Percentiles rank a stretch among this genome's conserved stretches.
These are phyloP conservation scores for Acyrthosiphon pisum DNA, from an alignment of 1,140 invertebrate genomes.

Conservation along the genomic window DNA sequence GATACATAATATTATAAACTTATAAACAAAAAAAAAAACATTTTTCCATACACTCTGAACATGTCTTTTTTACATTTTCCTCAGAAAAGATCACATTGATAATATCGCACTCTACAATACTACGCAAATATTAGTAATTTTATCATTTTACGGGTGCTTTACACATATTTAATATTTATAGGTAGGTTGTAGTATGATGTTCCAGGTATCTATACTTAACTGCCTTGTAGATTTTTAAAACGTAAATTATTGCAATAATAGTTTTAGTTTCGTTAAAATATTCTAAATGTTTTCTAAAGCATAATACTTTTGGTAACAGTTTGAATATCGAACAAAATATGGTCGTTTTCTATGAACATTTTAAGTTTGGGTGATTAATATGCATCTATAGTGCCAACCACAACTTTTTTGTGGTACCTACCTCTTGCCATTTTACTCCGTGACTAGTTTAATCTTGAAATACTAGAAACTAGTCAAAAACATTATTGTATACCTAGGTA, in stretches of 20 bases:
- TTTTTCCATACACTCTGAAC: too few relatives aligned
- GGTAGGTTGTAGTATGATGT: too few relatives aligned
- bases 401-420: background rate
- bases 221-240: background rate
- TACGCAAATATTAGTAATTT: too few relatives aligned
- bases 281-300: background rate
- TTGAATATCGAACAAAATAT: too few relatives aligned
- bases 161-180: too few relatives aligned
- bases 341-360: background rate
- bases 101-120: background rate
- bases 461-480: background rate
- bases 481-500: background rate
- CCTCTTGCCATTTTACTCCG: background rate
- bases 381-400: background rate
- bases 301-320: background rate
- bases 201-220: too few relatives aligned
- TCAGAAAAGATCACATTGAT: too few relatives aligned
- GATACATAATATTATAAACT: too few relatives aligned
- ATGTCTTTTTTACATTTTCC: too few relatives aligned
- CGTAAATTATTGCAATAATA: background rate
- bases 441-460: background rate
- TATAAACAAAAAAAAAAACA: too few relatives aligned
- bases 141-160: too few relatives aligned
- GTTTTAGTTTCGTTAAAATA: background rate
- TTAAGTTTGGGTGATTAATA: background rate